These are phyloP conservation scores for Harmothoe impar DNA, from an alignment of 2,888 invertebrate genomes.

Conservation along the genomic window DNA sequence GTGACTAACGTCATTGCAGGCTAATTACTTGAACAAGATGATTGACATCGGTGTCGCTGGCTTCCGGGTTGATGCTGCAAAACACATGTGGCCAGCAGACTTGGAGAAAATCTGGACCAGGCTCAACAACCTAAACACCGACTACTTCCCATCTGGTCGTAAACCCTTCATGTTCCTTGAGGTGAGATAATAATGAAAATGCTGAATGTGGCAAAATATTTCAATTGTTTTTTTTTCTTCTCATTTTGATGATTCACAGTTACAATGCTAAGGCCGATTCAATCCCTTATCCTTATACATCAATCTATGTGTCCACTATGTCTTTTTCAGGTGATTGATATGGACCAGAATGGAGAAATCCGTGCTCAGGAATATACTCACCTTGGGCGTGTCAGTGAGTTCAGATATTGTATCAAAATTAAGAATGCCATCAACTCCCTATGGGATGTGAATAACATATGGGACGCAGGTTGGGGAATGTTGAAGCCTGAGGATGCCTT, in stretches of 20 bases:
- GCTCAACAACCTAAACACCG: conserved; percentile 73
- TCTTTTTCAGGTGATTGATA: conserved; percentile 75
- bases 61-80: conserved; percentile 80
- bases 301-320: no score
- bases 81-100: conserved; percentile 87
- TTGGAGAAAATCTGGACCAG: conserved; percentile 87
- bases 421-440: conserved; percentile 67
- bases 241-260: no score
- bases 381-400: conserved; percentile 89
- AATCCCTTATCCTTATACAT: no score
- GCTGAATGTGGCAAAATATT: no score
- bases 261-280: no score
- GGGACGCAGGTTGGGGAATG: conserved; percentile 75
- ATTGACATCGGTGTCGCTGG: conserved; percentile 80
- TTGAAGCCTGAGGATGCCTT: conserved; percentile 85
- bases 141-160: conserved; percentile 64
- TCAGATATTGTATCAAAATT: conserved; percentile 85
- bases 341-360: conserved; percentile 77
- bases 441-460: conserved; percentile 67
- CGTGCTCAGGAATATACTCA: conserved; percentile 75
- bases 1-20: not conserved
- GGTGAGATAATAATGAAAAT: conserved; percentile 69
- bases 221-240: no score
- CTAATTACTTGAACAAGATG: conserved; percentile 75
- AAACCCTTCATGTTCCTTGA: conserved; percentile 50